Conservation (phyloP, 2,797 vertebrate genomes). For the Benthosema pterotum region DNA sequence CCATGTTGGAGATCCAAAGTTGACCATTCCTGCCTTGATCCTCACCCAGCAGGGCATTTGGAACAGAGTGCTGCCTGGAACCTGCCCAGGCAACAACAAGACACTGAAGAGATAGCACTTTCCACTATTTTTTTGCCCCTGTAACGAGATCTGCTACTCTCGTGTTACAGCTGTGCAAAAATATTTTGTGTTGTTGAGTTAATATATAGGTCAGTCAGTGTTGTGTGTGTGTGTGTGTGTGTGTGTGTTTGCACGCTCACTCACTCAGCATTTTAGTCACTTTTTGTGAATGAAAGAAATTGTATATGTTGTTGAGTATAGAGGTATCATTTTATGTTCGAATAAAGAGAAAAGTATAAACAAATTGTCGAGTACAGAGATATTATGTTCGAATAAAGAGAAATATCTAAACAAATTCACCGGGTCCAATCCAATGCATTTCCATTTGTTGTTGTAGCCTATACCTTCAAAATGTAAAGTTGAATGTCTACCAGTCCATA, state of each 20-base stretch:
- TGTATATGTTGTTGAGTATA: conserved; percentile 41
- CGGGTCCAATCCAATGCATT: background rate
- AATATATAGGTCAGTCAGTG: conserved; percentile 55
- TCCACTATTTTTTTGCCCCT: conserved; percentile 26
- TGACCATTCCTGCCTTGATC: conserved; percentile 55
- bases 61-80: conserved; percentile 37
- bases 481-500: no score
- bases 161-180: conserved; percentile 62
- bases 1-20: conserved; percentile 48
- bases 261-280: conserved; percentile 2
- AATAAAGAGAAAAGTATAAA: conserved; percentile 48
- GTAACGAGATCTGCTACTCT: conserved; percentile 50
- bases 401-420: conserved; percentile 6
- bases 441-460: background rate
- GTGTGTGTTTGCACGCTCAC: no score
- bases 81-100: conserved; percentile 14
- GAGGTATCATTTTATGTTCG: conserved; percentile 12
- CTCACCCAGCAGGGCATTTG: conserved; percentile 30
- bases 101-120: conserved; percentile 40
- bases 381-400: conserved; percentile 53
- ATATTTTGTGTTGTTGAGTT: conserved; percentile 64
- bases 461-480: background rate
- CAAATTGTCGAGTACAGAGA: background rate
- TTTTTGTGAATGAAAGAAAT: conserved; percentile 31
- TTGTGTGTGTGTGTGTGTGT: no score